Evolutionary conservation across 2,113 vertebrate genomes (phyloP), one percentile per base, ranked within the genome.

Genomic region (Bettongia penicillata): DNA sequence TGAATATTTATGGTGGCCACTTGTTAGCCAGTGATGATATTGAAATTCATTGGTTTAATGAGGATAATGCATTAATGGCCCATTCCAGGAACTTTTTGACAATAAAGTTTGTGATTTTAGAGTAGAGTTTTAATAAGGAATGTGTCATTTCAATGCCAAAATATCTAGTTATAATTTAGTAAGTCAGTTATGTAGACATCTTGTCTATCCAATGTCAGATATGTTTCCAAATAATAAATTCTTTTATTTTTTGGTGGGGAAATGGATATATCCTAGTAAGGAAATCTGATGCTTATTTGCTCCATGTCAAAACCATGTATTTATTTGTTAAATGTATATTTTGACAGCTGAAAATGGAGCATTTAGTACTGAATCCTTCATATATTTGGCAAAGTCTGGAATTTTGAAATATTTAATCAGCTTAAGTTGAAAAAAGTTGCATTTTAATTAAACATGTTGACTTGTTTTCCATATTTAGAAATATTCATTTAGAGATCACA

Each of bases 151-250:
- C 0, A 94, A 48, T 37, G 31, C 24, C 19, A 92, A 91, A 93
- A 93, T 93, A 90, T 91, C 61, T 68, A 31, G 61, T 68, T 68
- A 68, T 37, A 68, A 68, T 68, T 37, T 92, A 2, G 43, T 91
- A 89, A 96, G 14, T 92, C 57, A 50, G 50, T 68, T 22, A 89
- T 93, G 52, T 93, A 48, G 0, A 23, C 91, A 55, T 51, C 96
- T 94, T 95, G 8, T 91, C 89, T 95, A 93, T 93, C 89, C 89
- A 91, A 25, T 92, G 28, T 8, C 90, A 97, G 93, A 91, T 89
- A 61, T 26, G 0, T 94, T 93, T 94, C 90, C 4, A 96, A 93
- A 90, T 93, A 96, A n/a, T 95, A 77, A 16, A 84, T 55, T 55
- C 23, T 55, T 55, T 55, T 96, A 97, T 19, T 28, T 94, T 94